A percentile compares a stretch with the other conserved stretches of the same genome.
phyloP scores from a whole-genome alignment of 2,888 invertebrate species.

The Sepiola atlantica region DNA sequence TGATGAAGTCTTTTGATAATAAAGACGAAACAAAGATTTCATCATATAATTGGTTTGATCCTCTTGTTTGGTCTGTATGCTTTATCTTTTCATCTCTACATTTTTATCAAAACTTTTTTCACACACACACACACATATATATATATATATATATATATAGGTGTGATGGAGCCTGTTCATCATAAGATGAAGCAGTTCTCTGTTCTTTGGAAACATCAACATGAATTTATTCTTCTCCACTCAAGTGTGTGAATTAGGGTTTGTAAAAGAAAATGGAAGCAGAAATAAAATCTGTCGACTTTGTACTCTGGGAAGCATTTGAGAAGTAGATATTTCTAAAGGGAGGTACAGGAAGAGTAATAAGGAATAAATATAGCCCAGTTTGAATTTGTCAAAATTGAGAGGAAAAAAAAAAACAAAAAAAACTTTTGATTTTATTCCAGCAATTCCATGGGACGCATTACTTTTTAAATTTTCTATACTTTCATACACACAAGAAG shows the following conservation, averaged over 20 bases:
- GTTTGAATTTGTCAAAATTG: conserved; percentile 32
- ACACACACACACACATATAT: too few species aligned
- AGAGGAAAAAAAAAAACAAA: neutral
- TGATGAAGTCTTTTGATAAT: too few species aligned
- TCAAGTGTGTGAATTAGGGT: neutral
- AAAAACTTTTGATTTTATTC: neutral
- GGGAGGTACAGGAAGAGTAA: neutral
- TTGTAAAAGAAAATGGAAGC: neutral
- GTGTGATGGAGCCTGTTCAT: neutral
- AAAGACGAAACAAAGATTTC: too few species aligned
- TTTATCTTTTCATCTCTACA: too few species aligned
- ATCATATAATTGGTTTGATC: too few species aligned
- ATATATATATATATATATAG: too few species aligned
- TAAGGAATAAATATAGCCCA: neutral
- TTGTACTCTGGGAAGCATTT: neutral
- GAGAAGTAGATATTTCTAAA: neutral
- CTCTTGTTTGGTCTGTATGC: too few species aligned
- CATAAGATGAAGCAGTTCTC: neutral
- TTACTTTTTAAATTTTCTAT: neutral
- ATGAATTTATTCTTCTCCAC: neutral
- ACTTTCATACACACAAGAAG: neutral
- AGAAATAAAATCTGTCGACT: neutral
- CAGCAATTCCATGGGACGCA: conserved; percentile 8
- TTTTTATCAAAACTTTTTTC: too few species aligned
- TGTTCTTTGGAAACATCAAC: conserved; percentile 18